Percentiles rank a stretch among this genome's conserved stretches.
phyloP scores from a whole-genome alignment of 2,113 vertebrate species.

The Tor tambroides region DNA sequence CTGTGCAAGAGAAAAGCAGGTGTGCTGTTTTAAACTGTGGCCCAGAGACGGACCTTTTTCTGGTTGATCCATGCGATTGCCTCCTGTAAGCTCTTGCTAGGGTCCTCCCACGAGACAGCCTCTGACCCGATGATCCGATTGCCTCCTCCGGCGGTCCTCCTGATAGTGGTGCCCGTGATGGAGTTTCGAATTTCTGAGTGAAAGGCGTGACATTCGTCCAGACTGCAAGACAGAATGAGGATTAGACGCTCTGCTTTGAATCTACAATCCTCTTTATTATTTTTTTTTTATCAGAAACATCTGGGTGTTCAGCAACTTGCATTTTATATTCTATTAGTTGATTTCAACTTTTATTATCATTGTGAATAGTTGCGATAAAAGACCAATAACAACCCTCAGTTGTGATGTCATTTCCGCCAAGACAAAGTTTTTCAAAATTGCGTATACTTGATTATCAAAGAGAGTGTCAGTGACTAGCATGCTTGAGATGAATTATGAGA shows the following conservation, averaged over 20 bases:
- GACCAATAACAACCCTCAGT: no score
- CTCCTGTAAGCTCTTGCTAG: constrained; percentile 79
- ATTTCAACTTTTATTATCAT: not conserved
- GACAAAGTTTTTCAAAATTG: no score
- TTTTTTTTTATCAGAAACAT: not conserved
- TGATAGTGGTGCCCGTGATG: constrained; percentile 31
- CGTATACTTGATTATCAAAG: no score
- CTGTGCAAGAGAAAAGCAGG: not conserved
- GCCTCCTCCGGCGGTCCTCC: not conserved
- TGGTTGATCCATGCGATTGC: constrained; percentile 88
- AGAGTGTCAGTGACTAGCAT: not conserved
- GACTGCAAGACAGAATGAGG: not conserved
- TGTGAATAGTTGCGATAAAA: not conserved
- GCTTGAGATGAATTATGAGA: not conserved
- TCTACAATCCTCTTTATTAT: not conserved
- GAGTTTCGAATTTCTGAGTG: not conserved
- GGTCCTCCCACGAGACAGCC: constrained; percentile 76
- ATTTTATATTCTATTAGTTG: not conserved
- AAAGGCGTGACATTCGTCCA: not conserved
- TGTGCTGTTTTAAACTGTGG: constrained; percentile 23
- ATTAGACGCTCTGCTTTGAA: not conserved
- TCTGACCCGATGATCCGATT: not conserved
- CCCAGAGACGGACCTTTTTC: constrained; percentile 81
- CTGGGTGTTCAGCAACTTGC: not conserved
- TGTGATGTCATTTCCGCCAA: not conserved